phyloP scores from a whole-genome alignment of 1,140 invertebrate genomes.

The Danaus plexippus region DNA sequence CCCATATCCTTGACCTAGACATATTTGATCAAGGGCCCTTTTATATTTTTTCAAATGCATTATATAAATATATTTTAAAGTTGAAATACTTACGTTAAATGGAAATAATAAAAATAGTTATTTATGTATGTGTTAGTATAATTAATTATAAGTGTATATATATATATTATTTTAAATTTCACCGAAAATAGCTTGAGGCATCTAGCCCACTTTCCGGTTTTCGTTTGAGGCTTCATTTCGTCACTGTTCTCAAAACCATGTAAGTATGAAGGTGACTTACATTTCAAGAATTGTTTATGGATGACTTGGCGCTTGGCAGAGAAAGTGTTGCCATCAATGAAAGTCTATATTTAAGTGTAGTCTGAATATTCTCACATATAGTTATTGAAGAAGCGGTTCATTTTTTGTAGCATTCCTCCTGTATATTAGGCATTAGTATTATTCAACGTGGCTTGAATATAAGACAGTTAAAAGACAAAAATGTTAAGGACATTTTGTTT shows the following conservation, averaged over 20 bases:
- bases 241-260: slow-evolving; percentile 11
- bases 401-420: too few species aligned
- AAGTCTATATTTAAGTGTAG: slow-evolving; percentile 20
- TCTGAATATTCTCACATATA: background rate
- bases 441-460: too few species aligned
- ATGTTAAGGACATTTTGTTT: too few species aligned
- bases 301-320: slow-evolving; percentile 25
- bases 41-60: slow-evolving; percentile 1
- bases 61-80: too few species aligned
- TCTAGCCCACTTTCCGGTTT: slow-evolving; percentile 8
- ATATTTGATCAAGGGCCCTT: slow-evolving; percentile 9
- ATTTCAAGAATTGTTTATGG: slow-evolving; percentile 28
- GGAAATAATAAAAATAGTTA: too few species aligned
- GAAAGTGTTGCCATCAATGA: slow-evolving; percentile 27
- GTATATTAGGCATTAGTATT: too few species aligned
- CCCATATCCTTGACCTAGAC: slow-evolving; percentile 44
- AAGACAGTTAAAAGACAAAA: too few species aligned
- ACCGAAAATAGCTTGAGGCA: too few species aligned
- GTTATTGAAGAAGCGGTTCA: too few species aligned
- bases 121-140: background rate
- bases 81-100: too few species aligned
- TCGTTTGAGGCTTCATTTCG: slow-evolving; percentile 8
- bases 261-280: slow-evolving; percentile 19
- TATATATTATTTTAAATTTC: too few species aligned
- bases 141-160: too few species aligned